phyloP scores from a whole-genome alignment of 2,797 vertebrate species.

The Oreochromis grahami region DNA sequence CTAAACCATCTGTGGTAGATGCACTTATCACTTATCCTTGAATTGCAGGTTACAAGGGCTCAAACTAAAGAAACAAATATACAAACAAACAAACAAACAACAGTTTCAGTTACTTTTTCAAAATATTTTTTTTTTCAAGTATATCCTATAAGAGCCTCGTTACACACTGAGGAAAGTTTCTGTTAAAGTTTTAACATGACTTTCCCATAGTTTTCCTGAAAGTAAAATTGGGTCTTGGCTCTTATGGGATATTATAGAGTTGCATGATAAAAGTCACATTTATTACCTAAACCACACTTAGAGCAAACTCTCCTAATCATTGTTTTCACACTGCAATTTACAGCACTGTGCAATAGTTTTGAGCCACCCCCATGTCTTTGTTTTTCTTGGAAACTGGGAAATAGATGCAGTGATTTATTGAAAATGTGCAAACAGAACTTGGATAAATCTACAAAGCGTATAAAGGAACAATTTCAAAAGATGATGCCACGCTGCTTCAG shows the following conservation, averaged over 20 bases:
- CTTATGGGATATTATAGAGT: neutral
- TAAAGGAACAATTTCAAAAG: neutral
- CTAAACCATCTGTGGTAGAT: slow-evolving; percentile 31
- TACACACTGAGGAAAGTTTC: neutral
- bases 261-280: neutral
- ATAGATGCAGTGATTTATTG: neutral
- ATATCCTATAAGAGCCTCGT: neutral
- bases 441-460: neutral
- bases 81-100: neutral
- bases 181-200: neutral
- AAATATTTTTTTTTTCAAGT: neutral
- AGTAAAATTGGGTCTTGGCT: neutral
- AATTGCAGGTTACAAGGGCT: neutral
- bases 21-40: neutral
- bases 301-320: neutral
- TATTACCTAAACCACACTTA: neutral
- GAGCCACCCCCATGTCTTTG: neutral
- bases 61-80: neutral
- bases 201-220: no score
- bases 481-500: neutral
- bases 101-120: neutral
- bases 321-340: neutral
- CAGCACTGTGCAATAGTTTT: neutral
- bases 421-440: neutral
- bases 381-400: neutral